phyloP scores from a whole-genome alignment of 2,113 vertebrate genomes.

The Misgurnus mizolepis region DNA sequence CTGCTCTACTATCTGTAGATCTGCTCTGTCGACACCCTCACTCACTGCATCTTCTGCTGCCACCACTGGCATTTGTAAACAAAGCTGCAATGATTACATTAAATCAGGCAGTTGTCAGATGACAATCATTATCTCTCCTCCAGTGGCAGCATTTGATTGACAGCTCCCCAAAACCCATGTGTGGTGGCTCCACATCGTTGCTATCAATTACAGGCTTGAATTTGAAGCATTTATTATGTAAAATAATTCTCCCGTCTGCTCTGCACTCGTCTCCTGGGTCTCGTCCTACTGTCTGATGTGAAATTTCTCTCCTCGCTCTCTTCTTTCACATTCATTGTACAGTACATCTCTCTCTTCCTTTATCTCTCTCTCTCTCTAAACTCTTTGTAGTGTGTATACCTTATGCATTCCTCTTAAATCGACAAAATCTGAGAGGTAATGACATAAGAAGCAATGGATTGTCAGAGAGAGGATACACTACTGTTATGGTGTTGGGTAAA shows the following conservation, averaged over 20 bases:
- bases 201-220: conserved; percentile 88
- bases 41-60: background rate
- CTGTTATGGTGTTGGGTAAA: background rate
- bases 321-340: conserved; percentile 13
- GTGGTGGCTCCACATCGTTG: conserved; percentile 61
- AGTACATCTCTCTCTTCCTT: conserved; percentile 14
- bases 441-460: conserved; percentile 30
- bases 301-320: conserved; percentile 39
- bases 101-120: conserved; percentile 53
- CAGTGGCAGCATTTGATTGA: conserved; percentile 80
- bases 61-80: conserved; percentile 34
- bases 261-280: conserved; percentile 70
- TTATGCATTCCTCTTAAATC: conserved; percentile 20
- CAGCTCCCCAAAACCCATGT: conserved; percentile 65
- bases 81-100: conserved; percentile 42
- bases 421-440: conserved; percentile 28
- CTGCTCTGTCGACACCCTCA: conserved; percentile 4
- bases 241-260: conserved; percentile 82
- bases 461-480: background rate
- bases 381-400: conserved; percentile 8
- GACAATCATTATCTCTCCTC: conserved; percentile 75
- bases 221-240: conserved; percentile 88
- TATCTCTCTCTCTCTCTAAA: conserved; percentile 24
- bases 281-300: conserved; percentile 60
- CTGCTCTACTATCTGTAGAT: conserved; percentile 12